phyloP scores from a whole-genome alignment of 2,113 vertebrate species.

The Thalassarche chlororhynchos region DNA sequence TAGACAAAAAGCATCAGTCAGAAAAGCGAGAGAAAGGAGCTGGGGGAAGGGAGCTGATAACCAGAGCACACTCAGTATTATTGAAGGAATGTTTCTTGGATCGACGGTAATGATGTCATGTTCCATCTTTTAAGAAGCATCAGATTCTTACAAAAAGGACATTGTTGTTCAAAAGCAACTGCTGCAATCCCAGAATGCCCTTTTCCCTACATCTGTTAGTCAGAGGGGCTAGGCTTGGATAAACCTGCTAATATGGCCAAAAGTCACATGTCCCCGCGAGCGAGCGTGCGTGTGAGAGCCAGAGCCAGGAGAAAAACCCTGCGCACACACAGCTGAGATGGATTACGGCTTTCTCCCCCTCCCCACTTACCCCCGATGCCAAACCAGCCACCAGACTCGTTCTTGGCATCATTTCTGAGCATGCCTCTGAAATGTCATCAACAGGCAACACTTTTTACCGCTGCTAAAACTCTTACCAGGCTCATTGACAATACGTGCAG shows the following conservation, averaged over 20 bases:
- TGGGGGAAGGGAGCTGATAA: conserved; percentile 65
- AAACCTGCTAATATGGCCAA: conserved; percentile 59
- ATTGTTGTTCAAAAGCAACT: conserved; percentile 75
- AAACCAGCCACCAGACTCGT: background rate
- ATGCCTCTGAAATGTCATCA: background rate
- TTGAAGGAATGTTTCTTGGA: conserved; percentile 73
- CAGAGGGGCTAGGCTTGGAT: conserved; percentile 53
- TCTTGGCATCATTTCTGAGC: background rate
- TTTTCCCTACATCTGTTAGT: conserved; percentile 72
- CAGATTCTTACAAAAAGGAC: conserved; percentile 77
- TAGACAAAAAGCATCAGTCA: conserved; percentile 70
- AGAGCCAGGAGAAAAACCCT: background rate
- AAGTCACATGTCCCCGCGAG: conserved; percentile 3
- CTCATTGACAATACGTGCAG: background rate
- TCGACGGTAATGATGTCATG: conserved; percentile 74
- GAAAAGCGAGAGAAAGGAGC: conserved; percentile 51
- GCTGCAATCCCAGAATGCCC: conserved; percentile 71
- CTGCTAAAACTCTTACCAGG: background rate
- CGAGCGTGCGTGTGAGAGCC: background rate
- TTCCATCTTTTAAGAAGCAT: conserved; percentile 78
- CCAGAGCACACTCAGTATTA: conserved; percentile 68
- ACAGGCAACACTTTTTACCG: background rate
- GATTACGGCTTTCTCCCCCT: background rate
- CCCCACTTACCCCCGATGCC: background rate
- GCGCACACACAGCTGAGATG: background rate